Base-by-base conservation (phyloP, 2,797 vertebrate species). In the Cheirogaleus major region DNA sequence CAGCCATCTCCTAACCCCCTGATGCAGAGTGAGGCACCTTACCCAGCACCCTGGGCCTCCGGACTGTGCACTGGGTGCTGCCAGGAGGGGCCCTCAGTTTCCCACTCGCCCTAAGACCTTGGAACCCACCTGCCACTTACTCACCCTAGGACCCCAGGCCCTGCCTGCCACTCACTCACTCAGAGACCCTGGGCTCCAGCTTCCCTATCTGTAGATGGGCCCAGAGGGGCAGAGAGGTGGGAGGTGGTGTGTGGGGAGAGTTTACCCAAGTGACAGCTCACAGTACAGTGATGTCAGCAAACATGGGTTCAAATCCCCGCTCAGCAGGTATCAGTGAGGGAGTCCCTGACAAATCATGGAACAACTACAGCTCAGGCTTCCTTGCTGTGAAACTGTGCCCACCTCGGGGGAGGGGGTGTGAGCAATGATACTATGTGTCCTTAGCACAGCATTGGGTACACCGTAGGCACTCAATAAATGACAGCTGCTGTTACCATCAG, bases 111-210 rank as follows among this genome's bases (percentile, higher is more conserved):
- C 38, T 41, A 70, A 25, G 5, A 1, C 69, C 41, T 25, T 43
- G 41, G 41, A 2, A 4, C 27, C 72, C 1, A 0, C 9, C 43
- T 48, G 30, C 5, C 2, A 0, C 38, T 22, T 10, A 0, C 65
- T 12, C 65, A 38, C n/a, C 35, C 35, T 12, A 67, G 9, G 30
- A 18, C 63, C 32, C 63, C 17, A 7, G 63, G 17, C 15, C 8
- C 17, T 4, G 0, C 8, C 63, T n/a, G 15, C 15, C 2, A 15
- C 14, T 65, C 7, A 9, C 32, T 1, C 15, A 65, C 30, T 15
- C 61, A 32, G 32, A 20, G 8, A 20, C n/a, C 18, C 65, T 55
- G 50, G 70, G 41, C 41, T 27, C 41, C 25, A 32, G 32, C 22
- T 11, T 45, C 15, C 12, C 11, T 35, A 32, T 75, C 43, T 25